Percentiles rank a stretch among this genome's conserved stretches.
These are phyloP conservation scores for Semicossyphus pulcher DNA, from an alignment of 2,113 vertebrate genomes.

Conservation along the genomic window DNA sequence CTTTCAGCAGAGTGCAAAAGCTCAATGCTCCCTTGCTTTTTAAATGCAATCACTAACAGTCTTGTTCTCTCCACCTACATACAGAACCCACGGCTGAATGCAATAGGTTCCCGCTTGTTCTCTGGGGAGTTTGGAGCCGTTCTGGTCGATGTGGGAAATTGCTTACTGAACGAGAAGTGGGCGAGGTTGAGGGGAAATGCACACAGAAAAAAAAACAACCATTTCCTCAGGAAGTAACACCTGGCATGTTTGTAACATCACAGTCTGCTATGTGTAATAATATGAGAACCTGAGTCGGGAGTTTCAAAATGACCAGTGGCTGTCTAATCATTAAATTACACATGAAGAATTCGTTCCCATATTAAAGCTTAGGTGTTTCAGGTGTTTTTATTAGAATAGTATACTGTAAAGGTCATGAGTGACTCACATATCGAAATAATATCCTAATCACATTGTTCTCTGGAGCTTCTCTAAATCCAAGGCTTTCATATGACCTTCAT, in stretches of 20 bases:
- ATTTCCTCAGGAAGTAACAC: constrained; percentile 45
- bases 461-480: neutral
- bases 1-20: constrained; percentile 29
- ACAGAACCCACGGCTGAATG: constrained; percentile 46
- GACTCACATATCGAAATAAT: neutral
- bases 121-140: constrained; percentile 36
- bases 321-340: constrained; percentile 1
- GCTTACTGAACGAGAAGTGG: constrained; percentile 51
- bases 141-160: constrained; percentile 57
- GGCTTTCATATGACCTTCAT: neutral
- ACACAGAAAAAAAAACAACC: constrained; percentile 30
- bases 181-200: constrained; percentile 34
- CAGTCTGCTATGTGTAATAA: constrained; percentile 2
- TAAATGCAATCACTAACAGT: constrained; percentile 45
- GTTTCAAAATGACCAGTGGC: neutral
- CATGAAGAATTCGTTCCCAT: neutral
- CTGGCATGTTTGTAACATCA: neutral
- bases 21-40: constrained; percentile 23
- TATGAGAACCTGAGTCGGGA: constrained; percentile 6
- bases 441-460: neutral
- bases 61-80: constrained; percentile 50
- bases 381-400: constrained; percentile 10
- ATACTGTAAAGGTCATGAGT: neutral
- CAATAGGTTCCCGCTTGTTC: constrained; percentile 34
- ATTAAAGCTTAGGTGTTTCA: neutral